These are phyloP conservation scores for Zygogramma bicolorata DNA, from an alignment of 2,888 invertebrate genomes.

Conservation along the genomic window DNA sequence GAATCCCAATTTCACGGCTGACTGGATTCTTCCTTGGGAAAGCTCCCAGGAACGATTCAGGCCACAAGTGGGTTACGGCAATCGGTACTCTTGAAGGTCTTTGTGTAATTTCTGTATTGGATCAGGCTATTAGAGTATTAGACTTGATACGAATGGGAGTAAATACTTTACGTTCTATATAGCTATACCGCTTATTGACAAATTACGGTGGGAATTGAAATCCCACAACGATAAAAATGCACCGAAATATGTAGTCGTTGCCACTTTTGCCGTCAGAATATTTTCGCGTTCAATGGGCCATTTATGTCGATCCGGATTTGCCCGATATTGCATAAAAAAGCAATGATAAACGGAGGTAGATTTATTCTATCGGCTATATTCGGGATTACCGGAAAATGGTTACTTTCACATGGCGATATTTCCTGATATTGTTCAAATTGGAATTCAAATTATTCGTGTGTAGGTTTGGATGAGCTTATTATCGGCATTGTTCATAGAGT, in stretches of 20 bases:
- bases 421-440: not conserved
- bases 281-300: not conserved
- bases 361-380: not conserved
- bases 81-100: constrained; percentile 1
- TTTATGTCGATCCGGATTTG: constrained; percentile 7
- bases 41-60: constrained; percentile 2
- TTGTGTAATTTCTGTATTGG: not conserved
- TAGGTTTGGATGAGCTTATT: too few species aligned
- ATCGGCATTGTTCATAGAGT: too few species aligned
- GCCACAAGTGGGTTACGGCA: constrained; percentile 5
- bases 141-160: not conserved
- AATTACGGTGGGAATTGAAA: not conserved
- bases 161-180: not conserved
- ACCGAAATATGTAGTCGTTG: not conserved
- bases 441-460: not conserved
- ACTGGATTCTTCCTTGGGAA: constrained; percentile 1
- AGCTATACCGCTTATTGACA: not conserved
- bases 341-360: not conserved
- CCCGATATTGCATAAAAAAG: not conserved
- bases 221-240: constrained; percentile 7
- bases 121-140: not conserved
- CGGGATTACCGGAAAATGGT: not conserved
- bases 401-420: not conserved
- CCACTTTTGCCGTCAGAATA: not conserved
- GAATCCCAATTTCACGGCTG: not conserved